Evolutionary conservation across 2,888 invertebrate genomes (phyloP), one percentile per base, ranked within the genome.

Genomic region (Branchellion lobata): DNA sequence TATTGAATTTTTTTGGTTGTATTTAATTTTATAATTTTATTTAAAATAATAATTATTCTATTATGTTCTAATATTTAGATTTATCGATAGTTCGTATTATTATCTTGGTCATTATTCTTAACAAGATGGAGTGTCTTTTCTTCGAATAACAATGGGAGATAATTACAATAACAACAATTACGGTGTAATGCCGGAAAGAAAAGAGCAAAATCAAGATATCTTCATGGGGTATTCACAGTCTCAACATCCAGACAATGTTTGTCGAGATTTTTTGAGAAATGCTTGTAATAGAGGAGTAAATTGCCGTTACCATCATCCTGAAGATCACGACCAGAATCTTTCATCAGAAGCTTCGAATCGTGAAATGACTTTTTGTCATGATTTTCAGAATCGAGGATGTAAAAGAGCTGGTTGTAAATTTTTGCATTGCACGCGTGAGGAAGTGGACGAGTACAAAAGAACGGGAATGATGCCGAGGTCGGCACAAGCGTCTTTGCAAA

Each of bases 331-430:
- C 75, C 85, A 86, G 5, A 21, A 21, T 29, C 24, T 65, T 34
- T 34, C 77, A 34, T 33, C 31, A 34, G 86, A 87, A 78, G 84
- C 86, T 78, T 84, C 84, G 33, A 83, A 84, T 76, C 83, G 84
- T 74, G 87, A 87, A 53, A 85, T 85, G 80, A 87, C 88, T 53
- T 90, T 90, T 85, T 90, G 90, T 85, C 90, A 90, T 84, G 90
- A 90, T 84, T 90, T 86, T 84, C 93, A 93, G 87, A 93, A 93
- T 86, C 91, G 91, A 68, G 90, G 91, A 81, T 93, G 93, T 85
- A 90, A 90, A n/a, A 90, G 93, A 84, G 89, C 90, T 1, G 91
- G 91, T 80, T 93, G 93, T 85, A 91, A 91, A 84, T 93, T 93
- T 86, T 90, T 93, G 68, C 93, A 94, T 86, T 93, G 93, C 84